Base-by-base conservation (phyloP, 2,888 invertebrate species). In the Polymixis lichenea region DNA sequence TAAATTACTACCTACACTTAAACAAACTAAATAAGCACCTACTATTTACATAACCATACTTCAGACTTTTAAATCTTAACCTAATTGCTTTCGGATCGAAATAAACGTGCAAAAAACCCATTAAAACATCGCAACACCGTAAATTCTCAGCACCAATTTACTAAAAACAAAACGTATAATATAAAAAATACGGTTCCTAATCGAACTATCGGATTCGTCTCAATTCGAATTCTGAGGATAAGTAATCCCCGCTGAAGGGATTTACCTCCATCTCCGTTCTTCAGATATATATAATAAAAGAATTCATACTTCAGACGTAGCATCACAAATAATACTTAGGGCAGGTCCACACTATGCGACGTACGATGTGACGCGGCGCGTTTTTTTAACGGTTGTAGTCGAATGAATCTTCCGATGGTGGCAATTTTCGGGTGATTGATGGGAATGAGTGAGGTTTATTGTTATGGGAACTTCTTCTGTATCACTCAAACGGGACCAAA, bases 221-320 rank as follows among this genome's bases (percentile, higher is more conserved):
- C 86, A 56, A 85, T 83, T 80, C 77, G 55, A 46, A 76, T 80
- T 82, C 70, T 71, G 68, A 68, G 68, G 80, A 78, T 82, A 78
- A 77, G 77, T 86, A 85, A 87, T 87, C 80, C 81, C 11, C 64
- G 60, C 75, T 83, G 72, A 78, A 77, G 61, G 78, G 85, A 88
- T 88, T 87, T 85, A 65, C 75, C 56, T 75, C 78, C 70, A 83
- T 86, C 83, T 82, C 66, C 85, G 62, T 79, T 80, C 61, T 70
- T 46, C 72, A 71, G 78, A 83, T 88, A 87, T 83, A 87, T 87
- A 86, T 88, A 83, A 83, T 86, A 86, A 85, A 86, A 82, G 76
- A 79, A 83, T 88, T 85, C 68, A 85, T 85, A 87, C 76, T 80
- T 85, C 73, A 77, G 66, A 67, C 55, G 62, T 51, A 64, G 72